Percentiles rank a stretch among this genome's conserved stretches.
These are phyloP conservation scores for Cettia cetti DNA, from an alignment of 2,113 vertebrate species.

Conservation along the genomic window DNA sequence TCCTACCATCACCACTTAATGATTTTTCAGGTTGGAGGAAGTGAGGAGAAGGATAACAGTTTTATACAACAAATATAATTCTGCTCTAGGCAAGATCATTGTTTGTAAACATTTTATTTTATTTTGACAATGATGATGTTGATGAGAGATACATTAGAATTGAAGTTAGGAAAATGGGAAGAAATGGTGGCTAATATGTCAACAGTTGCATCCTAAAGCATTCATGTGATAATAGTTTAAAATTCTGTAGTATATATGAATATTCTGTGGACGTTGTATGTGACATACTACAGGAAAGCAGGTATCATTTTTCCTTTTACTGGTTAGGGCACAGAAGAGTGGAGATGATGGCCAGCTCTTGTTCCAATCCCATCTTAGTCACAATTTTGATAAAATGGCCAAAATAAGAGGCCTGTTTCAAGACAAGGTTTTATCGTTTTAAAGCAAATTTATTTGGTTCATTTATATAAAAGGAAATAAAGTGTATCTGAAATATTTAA, in stretches of 20 bases:
- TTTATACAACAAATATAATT: not conserved
- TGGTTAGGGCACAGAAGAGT: not conserved
- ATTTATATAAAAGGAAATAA: not conserved
- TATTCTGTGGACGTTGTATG: not conserved
- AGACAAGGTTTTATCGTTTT: not conserved
- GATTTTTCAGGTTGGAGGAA: not conserved
- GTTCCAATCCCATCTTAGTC: not conserved
- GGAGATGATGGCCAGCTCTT: not conserved
- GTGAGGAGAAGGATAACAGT: not conserved
- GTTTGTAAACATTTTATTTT: not conserved
- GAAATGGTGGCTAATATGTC: not conserved
- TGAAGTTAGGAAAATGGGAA: not conserved
- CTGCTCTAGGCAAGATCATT: not conserved
- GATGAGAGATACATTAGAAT: not conserved
- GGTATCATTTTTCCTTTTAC: not conserved
- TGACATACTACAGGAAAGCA: not conserved
- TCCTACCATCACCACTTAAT: rapidly evolving
- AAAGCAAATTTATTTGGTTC: not conserved
- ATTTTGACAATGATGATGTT: not conserved
- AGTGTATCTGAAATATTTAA: not conserved
- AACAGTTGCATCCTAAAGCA: not conserved
- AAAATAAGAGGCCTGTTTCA: not conserved
- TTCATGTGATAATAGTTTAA: not conserved
- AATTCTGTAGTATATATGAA: not conserved
- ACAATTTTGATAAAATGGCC: not conserved